phyloP scores from a whole-genome alignment of 2,797 vertebrate genomes.

The Falco biarmicus region DNA sequence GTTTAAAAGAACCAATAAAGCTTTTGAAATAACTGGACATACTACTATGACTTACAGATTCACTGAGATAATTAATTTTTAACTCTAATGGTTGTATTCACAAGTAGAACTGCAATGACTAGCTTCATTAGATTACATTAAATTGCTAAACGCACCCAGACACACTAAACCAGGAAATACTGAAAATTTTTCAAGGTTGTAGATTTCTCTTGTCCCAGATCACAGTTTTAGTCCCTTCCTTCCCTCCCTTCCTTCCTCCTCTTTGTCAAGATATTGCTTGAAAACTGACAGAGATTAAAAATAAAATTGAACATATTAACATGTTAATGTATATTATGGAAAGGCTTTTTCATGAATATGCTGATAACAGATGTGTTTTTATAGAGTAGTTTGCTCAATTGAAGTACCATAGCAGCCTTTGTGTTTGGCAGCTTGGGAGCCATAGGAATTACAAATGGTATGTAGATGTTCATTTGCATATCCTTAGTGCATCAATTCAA shows the following conservation, averaged over 20 bases:
- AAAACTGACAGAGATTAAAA: neutral
- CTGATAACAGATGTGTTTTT: conserved; percentile 31
- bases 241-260: neutral
- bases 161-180: neutral
- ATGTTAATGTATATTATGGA: neutral
- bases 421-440: neutral
- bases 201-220: neutral
- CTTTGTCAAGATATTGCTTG: neutral
- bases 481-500: neutral
- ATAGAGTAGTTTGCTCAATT: neutral
- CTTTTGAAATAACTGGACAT: neutral
- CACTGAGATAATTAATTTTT: neutral
- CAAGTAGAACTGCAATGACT: neutral
- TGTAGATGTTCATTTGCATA: neutral
- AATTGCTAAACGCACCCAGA: neutral
- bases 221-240: neutral
- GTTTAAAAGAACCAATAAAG: neutral
- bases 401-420: neutral
- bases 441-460: neutral
- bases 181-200: neutral
- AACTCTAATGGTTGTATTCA: neutral
- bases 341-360: neutral
- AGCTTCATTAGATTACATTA: neutral
- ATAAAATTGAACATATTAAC: neutral
- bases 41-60: neutral